phyloP scores from a whole-genome alignment of 1,140 invertebrate species.

The Adoxophyes honmai region DNA sequence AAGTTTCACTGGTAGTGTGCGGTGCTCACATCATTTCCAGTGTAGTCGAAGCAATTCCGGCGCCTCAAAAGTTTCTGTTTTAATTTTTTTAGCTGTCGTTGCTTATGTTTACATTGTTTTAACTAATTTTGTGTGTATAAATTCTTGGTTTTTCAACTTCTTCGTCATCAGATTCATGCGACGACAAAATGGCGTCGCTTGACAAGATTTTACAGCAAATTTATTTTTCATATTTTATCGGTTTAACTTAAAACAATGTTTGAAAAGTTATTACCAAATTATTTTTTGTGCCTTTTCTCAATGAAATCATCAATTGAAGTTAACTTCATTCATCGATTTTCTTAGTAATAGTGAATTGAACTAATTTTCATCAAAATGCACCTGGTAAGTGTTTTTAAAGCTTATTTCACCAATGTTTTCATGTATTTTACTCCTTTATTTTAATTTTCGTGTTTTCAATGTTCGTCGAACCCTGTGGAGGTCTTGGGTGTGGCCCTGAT shows the following conservation, averaged over 20 bases:
- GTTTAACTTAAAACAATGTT: conserved; percentile 49
- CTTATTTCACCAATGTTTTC: conserved; percentile 51
- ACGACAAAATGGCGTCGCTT: conserved; percentile 78
- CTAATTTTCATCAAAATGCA: conserved; percentile 69
- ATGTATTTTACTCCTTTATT: conserved; percentile 47
- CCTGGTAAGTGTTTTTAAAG: conserved; percentile 71
- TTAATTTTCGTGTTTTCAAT: conserved; percentile 38
- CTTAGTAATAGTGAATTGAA: conserved; percentile 54
- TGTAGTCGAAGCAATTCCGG: conserved; percentile 63
- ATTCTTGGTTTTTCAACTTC: conserved; percentile 63
- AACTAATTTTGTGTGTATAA: conserved; percentile 50
- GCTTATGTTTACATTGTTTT: conserved; percentile 58
- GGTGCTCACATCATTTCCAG: conserved; percentile 65
- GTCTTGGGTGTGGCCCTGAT: conserved; percentile 69
- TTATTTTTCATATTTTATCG: conserved; percentile 64
- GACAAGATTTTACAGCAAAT: conserved; percentile 73
- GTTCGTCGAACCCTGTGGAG: conserved; percentile 54
- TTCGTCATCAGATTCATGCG: conserved; percentile 75
- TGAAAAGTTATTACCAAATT: conserved; percentile 39
- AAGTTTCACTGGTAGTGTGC: conserved; percentile 72
- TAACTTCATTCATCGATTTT: conserved; percentile 44
- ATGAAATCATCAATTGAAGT: conserved; percentile 49
- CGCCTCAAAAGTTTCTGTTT: conserved; percentile 68
- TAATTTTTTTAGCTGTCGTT: conserved; percentile 65
- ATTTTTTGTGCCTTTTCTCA: conserved; percentile 50